Base-by-base conservation (phyloP, 2,888 invertebrate species). In the Frankliniella intonsa region DNA sequence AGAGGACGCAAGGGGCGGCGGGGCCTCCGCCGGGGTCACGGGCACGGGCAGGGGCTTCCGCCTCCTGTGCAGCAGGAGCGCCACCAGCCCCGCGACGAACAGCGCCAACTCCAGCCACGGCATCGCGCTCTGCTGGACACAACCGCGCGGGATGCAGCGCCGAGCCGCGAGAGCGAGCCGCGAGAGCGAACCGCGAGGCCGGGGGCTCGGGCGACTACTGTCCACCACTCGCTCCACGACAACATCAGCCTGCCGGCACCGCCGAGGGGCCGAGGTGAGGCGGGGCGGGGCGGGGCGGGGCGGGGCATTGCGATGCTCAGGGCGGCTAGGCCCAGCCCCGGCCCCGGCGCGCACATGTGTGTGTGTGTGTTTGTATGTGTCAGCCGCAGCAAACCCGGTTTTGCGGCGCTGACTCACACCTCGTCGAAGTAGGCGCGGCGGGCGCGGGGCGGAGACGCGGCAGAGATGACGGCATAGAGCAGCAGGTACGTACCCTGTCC, bases 31-130 rank as follows among this genome's bases (percentile, higher is more conserved):
- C 55, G 14, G 8, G 55, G 14, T 17, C 55, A 55, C 55, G 55
- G 19, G 55, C 55, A 50, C 90, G 88, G 69, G 87, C 87, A 25
- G 5, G 12, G 87, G 88, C 85, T 89, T 89, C 84, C 89, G 89
- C 86, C 89, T 89, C 25, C 90, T 89, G 80, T 90, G 90, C 11
- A 88, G 88, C 8, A 86, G 87, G n/a, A 88, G 87, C 84, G 88
- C 89, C 19, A 90, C 87, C 84, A 88, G 86, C 85, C 90, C 90
- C 90, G 90, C 88, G 80, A 89, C 89, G 87, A 88, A 89, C 83
- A 83, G 79, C 83, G 22, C 69, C 82, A 22, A 25, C 69, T 76
- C 69, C 22, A 76, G 11, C 69, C 69, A 76, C 38, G 38, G 38
- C 69, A 76, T 76, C 22, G 2, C 12, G 69, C 22, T 11, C 69